Conservation (phyloP, 92 coral and sea anemone genomes). For the Umimayanthus kanabou region DNA sequence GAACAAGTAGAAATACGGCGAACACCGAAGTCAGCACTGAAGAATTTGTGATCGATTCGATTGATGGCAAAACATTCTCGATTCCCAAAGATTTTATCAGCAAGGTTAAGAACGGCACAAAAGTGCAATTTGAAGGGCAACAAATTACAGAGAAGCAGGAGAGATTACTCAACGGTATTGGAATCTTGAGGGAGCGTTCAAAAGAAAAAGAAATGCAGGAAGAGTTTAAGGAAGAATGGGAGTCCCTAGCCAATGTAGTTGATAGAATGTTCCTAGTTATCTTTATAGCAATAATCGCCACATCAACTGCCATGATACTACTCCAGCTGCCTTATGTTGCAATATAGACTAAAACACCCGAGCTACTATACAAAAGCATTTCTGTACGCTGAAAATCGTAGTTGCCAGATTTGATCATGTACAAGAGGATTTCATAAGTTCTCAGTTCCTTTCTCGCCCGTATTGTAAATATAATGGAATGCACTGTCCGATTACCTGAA, state of each 20-base stretch:
- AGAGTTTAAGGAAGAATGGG: conserved; percentile 82
- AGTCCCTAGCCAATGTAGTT: conserved; percentile 84
- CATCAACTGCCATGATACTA: conserved; percentile 77
- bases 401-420: too few relatives aligned
- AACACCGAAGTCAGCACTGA: conserved; percentile 45
- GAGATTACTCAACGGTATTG: conserved; percentile 64
- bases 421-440: too few relatives aligned
- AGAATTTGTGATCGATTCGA: conserved; percentile 71
- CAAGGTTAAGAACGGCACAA: conserved; percentile 61
- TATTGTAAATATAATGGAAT: too few relatives aligned
- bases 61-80: conserved; percentile 57
- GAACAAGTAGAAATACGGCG: conserved; percentile 9
- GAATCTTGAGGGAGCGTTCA: conserved; percentile 70
- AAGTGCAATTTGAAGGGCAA: conserved; percentile 57
- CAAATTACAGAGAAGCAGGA: conserved; percentile 47
- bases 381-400: too few relatives aligned
- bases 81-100: conserved; percentile 69
- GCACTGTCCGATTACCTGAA: too few relatives aligned
- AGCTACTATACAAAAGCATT: too few relatives aligned
- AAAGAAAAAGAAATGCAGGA: conserved; percentile 80
- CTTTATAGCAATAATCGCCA: conserved; percentile 77
- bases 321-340: conserved; percentile 74
- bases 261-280: conserved; percentile 78
- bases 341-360: conserved; percentile 35
- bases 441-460: too few relatives aligned